Conservation (phyloP, 1,140 invertebrate species). For the Agrypnia vestita region DNA sequence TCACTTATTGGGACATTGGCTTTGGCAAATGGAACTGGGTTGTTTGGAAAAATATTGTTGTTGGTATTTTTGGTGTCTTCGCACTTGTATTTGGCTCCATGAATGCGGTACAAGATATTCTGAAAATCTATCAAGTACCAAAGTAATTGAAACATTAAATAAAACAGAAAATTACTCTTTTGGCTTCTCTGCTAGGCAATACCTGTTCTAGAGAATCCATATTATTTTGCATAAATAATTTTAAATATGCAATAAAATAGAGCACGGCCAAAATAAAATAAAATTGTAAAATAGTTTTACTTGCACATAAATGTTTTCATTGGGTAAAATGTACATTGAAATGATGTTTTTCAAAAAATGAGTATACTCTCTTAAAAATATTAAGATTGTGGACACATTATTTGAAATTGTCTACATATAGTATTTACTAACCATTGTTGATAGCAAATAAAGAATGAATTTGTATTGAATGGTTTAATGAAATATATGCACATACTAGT, state of each 20-base stretch:
- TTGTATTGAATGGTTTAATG: no score
- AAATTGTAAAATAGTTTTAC: background rate
- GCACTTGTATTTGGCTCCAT: constrained; percentile 88
- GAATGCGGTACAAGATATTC: constrained; percentile 82
- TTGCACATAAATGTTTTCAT: background rate
- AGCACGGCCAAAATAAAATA: background rate
- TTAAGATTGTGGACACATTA: background rate
- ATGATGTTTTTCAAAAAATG: background rate
- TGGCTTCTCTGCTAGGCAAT: constrained; percentile 3
- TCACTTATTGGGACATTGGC: constrained; percentile 85
- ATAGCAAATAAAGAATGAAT: no score
- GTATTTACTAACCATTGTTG: no score
- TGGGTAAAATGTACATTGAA: background rate
- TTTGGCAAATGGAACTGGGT: constrained; percentile 82
- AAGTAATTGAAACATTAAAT: background rate
- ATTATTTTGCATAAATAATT: background rate
- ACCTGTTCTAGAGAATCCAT: background rate
- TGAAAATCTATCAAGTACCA: constrained; percentile 65
- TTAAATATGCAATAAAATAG: background rate
- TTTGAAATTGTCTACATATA: background rate
- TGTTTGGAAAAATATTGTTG: constrained; percentile 84
- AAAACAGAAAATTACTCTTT: background rate
- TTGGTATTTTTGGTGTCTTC: constrained; percentile 81
- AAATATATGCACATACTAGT: no score
- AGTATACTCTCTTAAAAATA: background rate